Evolutionary conservation across 2,888 invertebrate species (phyloP).

Genomic region (Athalia rosae): DNA sequence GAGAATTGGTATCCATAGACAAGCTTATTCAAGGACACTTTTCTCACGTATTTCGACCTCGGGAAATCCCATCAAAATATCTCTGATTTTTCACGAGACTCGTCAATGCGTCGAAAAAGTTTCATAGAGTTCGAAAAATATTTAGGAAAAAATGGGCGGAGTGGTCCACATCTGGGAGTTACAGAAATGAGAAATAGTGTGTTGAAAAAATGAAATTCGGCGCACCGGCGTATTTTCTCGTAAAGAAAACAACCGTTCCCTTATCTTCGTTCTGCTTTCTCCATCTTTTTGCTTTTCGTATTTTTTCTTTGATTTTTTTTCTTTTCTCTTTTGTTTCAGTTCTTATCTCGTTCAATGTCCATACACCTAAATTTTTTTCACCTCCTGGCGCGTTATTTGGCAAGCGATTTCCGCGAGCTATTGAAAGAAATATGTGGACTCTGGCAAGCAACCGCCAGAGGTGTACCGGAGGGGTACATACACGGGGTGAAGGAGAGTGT

Average conservation of each 20-base stretch:
- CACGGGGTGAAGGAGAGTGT: not conserved
- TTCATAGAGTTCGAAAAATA: too few species aligned
- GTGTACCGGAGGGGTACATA: not conserved
- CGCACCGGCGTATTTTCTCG: constrained; percentile 9
- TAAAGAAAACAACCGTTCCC: not conserved
- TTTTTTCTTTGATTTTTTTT: not conserved
- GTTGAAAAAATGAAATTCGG: too few species aligned
- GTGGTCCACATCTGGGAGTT: too few species aligned
- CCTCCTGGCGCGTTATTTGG: not conserved
- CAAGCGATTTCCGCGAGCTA: constrained; percentile 1
- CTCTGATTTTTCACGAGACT: too few species aligned
- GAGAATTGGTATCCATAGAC: too few species aligned
- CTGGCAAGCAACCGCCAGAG: constrained; percentile 9
- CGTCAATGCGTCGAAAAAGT: too few species aligned
- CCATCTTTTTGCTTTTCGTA: not conserved
- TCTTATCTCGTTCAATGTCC: not conserved
- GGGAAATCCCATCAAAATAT: too few species aligned
- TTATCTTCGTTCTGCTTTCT: too few species aligned
- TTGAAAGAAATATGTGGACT: constrained; percentile 41
- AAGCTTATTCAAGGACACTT: too few species aligned
- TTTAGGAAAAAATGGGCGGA: too few species aligned
- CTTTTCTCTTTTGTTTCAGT: not conserved
- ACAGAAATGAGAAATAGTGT: too few species aligned
- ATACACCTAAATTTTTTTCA: not conserved
- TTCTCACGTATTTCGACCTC: too few species aligned